Evolutionary conservation across 2,113 vertebrate species (phyloP), one percentile per base, ranked within the genome.

Genomic region (Motacilla tschutschensis): DNA sequence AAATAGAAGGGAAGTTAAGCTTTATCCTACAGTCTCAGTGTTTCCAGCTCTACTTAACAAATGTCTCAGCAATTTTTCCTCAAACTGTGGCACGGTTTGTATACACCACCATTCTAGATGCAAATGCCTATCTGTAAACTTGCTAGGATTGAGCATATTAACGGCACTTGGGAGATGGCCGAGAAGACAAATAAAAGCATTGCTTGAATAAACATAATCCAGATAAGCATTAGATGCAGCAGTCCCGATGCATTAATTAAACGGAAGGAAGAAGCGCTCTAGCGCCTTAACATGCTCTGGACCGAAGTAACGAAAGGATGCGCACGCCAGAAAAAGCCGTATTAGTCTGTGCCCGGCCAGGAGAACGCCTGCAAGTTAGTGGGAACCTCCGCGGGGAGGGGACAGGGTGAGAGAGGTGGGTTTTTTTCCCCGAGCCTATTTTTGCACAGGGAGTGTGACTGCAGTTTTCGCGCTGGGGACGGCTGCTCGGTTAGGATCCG

Each of bases 401-500:
- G 14, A 14, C 6, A 21, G 48, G 25, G 7, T 19, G 35, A 21
- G 35, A 72, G 33, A 55, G 9, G 12, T 0, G 53, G 5, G 29
- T 17, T 24, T 31, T 53, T 21, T 7, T 3, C 3, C 19, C 8
- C 51, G 36, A 40, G 62, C 24, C 86, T 79, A 51, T 79, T 85
- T 72, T 35, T 77, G 67, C 77, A 5, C 36, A 35, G 51, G 46
- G 66, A 80, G 64, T 24, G 75, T 14, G 74, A 79, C 4, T 82
- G 90, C 93, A 90, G 93, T 79, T 81, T 48, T 43, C 17, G 53
- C 84, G 90, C 91, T 20, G 84, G 92, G 88, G 89, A 63, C 36
- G 38, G 84, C 89, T 84, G 92, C 85, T 25, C 8, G 65, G 86
- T 71, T 46, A 86, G 90, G 55, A 69, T 91, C 96, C 38, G 97